These are phyloP conservation scores for Seriola rivoliana DNA, from an alignment of 2,113 vertebrate species.

Conservation along the genomic window DNA sequence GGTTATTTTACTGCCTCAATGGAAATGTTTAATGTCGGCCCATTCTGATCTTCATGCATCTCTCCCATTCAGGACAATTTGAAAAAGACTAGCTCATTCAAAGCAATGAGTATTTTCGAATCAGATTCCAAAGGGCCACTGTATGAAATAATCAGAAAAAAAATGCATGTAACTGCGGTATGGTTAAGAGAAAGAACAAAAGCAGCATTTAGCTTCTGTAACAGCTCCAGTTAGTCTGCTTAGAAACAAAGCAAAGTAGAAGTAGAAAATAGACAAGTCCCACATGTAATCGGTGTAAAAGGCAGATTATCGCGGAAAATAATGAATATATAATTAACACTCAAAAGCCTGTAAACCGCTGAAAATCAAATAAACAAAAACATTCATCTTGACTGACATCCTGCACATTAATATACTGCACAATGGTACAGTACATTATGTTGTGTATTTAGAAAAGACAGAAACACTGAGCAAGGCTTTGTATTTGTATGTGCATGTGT, in stretches of 20 bases:
- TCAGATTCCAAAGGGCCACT: not conserved
- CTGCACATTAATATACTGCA: too few relatives aligned
- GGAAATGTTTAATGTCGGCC: not conserved
- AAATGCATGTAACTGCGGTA: not conserved
- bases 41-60: too few relatives aligned
- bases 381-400: too few relatives aligned
- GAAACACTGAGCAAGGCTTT: too few relatives aligned
- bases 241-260: not conserved
- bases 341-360: not conserved
- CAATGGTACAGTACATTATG: too few relatives aligned
- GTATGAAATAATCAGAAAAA: not conserved
- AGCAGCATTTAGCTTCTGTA: not conserved
- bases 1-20: not conserved
- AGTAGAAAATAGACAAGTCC: not conserved
- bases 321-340: not conserved
- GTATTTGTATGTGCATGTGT: not conserved
- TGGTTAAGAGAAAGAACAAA: not conserved
- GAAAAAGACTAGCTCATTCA: not conserved
- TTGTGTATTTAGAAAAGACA: not conserved
- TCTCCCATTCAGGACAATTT: not conserved
- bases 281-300: slow-evolving; percentile 3
- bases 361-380: not conserved
- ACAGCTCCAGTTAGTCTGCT: not conserved
- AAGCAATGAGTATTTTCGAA: not conserved
- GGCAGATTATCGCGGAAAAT: slow-evolving; percentile 2